Conservation (phyloP, 2,888 invertebrate genomes). For the Drosophila kanekoi region DNA sequence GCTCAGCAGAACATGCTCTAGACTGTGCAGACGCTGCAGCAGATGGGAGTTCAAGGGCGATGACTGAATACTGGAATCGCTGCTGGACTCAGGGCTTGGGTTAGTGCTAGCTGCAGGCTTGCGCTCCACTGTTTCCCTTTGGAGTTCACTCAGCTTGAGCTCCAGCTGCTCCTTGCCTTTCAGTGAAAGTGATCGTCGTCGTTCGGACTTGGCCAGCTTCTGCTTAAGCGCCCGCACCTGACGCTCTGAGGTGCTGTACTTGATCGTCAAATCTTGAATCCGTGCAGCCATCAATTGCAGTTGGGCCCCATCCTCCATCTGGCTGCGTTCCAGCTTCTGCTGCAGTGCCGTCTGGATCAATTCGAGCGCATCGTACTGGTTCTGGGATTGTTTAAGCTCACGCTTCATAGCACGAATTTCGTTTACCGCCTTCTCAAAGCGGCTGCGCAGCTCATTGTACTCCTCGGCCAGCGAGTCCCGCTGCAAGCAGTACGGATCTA, state of each 20-base stretch:
- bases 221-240: slow-evolving; percentile 92
- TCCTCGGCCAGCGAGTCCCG: slow-evolving; percentile 92
- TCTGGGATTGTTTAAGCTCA: slow-evolving; percentile 92
- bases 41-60: slow-evolving; percentile 86
- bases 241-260: slow-evolving; percentile 92
- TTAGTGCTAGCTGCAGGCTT: slow-evolving; percentile 89
- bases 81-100: slow-evolving; percentile 85
- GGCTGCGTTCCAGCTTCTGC: slow-evolving; percentile 90
- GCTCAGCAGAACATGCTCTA: slow-evolving; percentile 88
- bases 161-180: slow-evolving; percentile 94
- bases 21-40: slow-evolving; percentile 87
- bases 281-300: slow-evolving; percentile 92
- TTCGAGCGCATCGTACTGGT: slow-evolving; percentile 92
- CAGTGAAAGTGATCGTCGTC: slow-evolving; percentile 92
- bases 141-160: slow-evolving; percentile 89
- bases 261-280: slow-evolving; percentile 93
- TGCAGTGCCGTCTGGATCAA: slow-evolving; percentile 91
- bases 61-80: slow-evolving; percentile 55
- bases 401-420: slow-evolving; percentile 94
- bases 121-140: slow-evolving; percentile 86
- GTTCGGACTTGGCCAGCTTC: slow-evolving; percentile 92
- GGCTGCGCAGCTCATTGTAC: slow-evolving; percentile 90
- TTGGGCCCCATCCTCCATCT: slow-evolving; percentile 89
- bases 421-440: slow-evolving; percentile 93
- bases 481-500: slow-evolving; percentile 90